phyloP scores from a whole-genome alignment of 2,113 vertebrate species.

The Diphyllodes magnificus region DNA sequence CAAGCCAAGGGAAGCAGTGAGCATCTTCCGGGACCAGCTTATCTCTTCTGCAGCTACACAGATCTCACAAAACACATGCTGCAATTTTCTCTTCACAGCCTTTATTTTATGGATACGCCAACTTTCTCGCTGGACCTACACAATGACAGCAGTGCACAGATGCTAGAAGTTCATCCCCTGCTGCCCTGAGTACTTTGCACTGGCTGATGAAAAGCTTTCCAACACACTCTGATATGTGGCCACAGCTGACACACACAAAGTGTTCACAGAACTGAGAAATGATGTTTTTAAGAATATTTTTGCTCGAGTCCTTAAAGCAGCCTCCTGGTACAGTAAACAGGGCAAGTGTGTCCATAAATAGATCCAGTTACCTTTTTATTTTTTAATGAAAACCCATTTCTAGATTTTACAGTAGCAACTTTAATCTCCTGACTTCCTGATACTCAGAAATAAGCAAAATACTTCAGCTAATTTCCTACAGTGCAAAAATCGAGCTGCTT shows the following conservation, averaged over 20 bases:
- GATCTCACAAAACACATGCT: neutral
- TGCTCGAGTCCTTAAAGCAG: neutral
- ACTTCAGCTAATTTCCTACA: neutral
- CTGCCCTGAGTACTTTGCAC: neutral
- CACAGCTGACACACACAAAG: neutral
- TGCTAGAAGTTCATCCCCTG: neutral
- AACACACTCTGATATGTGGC: fast-evolving
- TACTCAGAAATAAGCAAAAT: neutral
- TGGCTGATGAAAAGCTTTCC: neutral
- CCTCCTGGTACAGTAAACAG: neutral
- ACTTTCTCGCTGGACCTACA: neutral
- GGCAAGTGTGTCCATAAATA: neutral
- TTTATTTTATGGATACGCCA: neutral
- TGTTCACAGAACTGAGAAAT: neutral
- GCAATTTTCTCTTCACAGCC: neutral
- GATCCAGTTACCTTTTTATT: neutral
- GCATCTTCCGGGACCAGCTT: neutral
- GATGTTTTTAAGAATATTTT: neutral
- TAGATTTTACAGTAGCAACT: neutral
- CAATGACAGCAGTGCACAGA: neutral
- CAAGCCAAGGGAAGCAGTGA: neutral
- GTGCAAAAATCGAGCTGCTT: neutral
- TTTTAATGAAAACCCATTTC: neutral
- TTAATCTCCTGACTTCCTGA: neutral
- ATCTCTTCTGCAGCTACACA: neutral